phyloP scores from a whole-genome alignment of 2,113 vertebrate species.

The Phycodurus eques region DNA sequence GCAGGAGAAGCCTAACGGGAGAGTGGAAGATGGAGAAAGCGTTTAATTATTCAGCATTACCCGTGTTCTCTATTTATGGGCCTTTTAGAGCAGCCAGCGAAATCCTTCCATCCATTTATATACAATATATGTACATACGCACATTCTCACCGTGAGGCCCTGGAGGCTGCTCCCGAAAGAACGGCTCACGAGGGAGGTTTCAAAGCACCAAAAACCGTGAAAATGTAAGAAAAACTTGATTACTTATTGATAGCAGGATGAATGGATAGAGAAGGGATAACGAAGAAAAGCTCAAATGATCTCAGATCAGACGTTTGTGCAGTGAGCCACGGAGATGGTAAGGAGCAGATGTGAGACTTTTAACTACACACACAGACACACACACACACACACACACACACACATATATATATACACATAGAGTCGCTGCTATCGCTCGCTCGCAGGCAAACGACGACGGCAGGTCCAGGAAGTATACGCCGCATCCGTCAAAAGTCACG shows the following conservation, averaged over 20 bases:
- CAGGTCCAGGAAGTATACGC: slow-evolving; percentile 3
- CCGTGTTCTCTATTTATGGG: slow-evolving; percentile 72
- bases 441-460: slow-evolving; percentile 42
- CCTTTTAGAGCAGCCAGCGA: slow-evolving; percentile 59
- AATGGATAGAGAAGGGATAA: slow-evolving; percentile 7
- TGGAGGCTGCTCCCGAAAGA: slow-evolving; percentile 32
- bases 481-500: slow-evolving; percentile 16
- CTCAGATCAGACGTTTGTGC: not conserved
- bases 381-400: slow-evolving; percentile 1
- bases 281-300: slow-evolving; percentile 27
- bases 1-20: slow-evolving; percentile 6
- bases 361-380: slow-evolving; percentile 53
- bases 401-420: no score
- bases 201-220: slow-evolving; percentile 20
- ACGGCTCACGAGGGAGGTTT: slow-evolving; percentile 38
- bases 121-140: not conserved
- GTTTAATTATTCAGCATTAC: slow-evolving; percentile 74
- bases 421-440: slow-evolving; percentile 52
- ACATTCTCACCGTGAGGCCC: not conserved
- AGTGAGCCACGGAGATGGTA: not conserved
- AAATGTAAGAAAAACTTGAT: slow-evolving; percentile 20
- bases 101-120: slow-evolving; percentile 20
- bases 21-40: slow-evolving; percentile 41
- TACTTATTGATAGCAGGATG: slow-evolving; percentile 45
- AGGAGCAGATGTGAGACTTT: slow-evolving; percentile 57